Evolutionary conservation across 53 echinoderm and acorn worm species (phyloP), one percentile per base, ranked within the genome.

Genomic region (Temnopleurus reevesii): DNA sequence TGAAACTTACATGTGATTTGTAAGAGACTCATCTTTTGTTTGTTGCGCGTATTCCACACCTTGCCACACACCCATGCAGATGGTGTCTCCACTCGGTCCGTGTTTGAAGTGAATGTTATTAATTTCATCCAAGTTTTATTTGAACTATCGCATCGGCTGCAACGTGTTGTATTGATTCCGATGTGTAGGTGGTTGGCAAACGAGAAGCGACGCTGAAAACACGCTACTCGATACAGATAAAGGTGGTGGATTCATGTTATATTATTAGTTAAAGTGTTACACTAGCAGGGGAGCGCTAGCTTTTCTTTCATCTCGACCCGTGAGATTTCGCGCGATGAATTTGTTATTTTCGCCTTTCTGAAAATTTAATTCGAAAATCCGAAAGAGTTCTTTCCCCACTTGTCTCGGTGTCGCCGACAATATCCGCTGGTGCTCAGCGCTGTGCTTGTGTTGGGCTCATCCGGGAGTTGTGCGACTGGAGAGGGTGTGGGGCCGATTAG

Each of bases 301-400:
- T 18, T 79, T 26, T 26, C 55, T 83, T 83, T 55, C 55, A 83
- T 53, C 56, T 53, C 21, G 35, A 31, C 53, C 56, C 83, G 55
- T 12, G 53, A 83, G 54, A 83, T 55, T 55, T 83, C 21, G 35
- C 83, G 23, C 56, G 54, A 55, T 55, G 83, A 83, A 83, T 83
- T 83, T 83, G 83, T 53, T 83, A 83, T 83, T 35, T 83, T 83
- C 54, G 54, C 54, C 83, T 53, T 55, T 83, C 41, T 83, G 83
- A 83, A 83, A 83, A 83, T 54, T 83, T 83, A 83, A 83, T 83
- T 83, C 55, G 54, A 83, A 53, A 83, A 55, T 83, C 54, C 51
- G 31, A 47, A 79, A 47, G 49, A 49, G 27, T 46, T 79, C 28
- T 49, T 79, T 79, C 29, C 56, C 54, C 33, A 55, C 31, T 18